Base-by-base conservation (phyloP, 23 tunicate species). In the Trididemnum nubilum region DNA sequence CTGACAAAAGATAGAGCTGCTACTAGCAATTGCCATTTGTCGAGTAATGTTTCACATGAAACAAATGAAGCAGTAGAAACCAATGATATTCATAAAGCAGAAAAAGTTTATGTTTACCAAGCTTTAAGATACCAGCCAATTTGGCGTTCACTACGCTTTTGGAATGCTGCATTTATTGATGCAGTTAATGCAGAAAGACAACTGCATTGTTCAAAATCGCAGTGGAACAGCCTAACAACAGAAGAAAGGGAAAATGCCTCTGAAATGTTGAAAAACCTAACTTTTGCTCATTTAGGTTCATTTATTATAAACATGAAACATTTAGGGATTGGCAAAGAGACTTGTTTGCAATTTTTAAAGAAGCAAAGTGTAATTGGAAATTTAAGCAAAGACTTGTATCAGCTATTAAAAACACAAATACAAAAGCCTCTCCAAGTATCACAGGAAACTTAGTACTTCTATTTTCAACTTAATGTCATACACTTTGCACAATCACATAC, bases 81-180 rank as follows among this genome's bases (percentile, higher is more conserved):
- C 26, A 29, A 7, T 7, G 74, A 67, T 33, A n/a, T 33, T 32
- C 38, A 12, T 5, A 31, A 31, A 33, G 7, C 74, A 3, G 51
- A 69, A 69, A 79, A 64, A 73, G 76, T 86, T 24, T 92, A 72
- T 63, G 54, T 92, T 33, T 86, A 92, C 51, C 87, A 86, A 33
- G 85, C 81, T 28, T 40, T 92, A 15, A 69, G 79, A 34, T 69
- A 83, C 33, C 97, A 92, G 71, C 21, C 73, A 24, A 92, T 92
- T 33, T 92, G 97, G 97, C 84, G 83, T 71, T 92, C 97, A 33
- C 44, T 87, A 32, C 82, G 97, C 18, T 92, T 92, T 87, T 92
- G 97, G 97, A 86, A 86, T 78, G 97, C 97, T 24, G 97, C 97
- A 24, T 92, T 92, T 65, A 86, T 86, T 77, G 79, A 89, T 59